Evolutionary conservation across 2,888 invertebrate genomes (phyloP).

Genomic region (Cecidostiba fungosa): DNA sequence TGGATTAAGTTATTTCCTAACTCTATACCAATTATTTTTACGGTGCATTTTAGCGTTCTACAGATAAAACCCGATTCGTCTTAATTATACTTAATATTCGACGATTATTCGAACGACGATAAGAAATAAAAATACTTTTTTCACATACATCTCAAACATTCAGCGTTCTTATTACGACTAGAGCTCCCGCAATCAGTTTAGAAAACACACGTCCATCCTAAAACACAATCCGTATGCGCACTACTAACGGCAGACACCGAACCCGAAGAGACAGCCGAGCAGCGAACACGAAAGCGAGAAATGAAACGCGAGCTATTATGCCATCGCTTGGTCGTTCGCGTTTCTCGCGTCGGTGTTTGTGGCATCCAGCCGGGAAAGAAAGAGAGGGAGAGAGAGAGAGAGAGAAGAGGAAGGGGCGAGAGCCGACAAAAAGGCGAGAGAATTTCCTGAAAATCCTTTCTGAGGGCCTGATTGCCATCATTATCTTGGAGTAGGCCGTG

Average conservation of each 20-base stretch:
- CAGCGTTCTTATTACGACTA: too few species aligned
- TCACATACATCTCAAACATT: too few species aligned
- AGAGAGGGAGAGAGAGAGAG: not conserved
- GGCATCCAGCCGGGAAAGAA: slow-evolving; percentile 74
- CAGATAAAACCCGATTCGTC: too few species aligned
- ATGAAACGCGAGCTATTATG: slow-evolving; percentile 17
- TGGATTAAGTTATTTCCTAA: too few species aligned
- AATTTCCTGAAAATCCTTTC: slow-evolving; percentile 80
- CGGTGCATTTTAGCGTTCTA: too few species aligned
- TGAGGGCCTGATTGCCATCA: slow-evolving; percentile 80
- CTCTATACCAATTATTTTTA: too few species aligned
- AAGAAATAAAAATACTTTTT: too few species aligned
- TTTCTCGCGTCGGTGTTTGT: slow-evolving; percentile 80
- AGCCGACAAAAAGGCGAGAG: slow-evolving; percentile 80
- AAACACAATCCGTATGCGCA: not conserved
- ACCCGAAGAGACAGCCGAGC: too few species aligned
- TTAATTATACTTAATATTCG: too few species aligned
- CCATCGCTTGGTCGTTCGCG: too few species aligned
- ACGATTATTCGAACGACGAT: too few species aligned
- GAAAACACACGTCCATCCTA: not conserved
- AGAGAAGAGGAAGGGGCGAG: slow-evolving; percentile 74
- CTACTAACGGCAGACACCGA: too few species aligned
- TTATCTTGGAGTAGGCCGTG: slow-evolving; percentile 78
- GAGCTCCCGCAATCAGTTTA: not conserved
- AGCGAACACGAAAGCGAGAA: not conserved